Evolutionary conservation across 2,888 invertebrate genomes (phyloP).

Genomic region (Myathropa florea): DNA sequence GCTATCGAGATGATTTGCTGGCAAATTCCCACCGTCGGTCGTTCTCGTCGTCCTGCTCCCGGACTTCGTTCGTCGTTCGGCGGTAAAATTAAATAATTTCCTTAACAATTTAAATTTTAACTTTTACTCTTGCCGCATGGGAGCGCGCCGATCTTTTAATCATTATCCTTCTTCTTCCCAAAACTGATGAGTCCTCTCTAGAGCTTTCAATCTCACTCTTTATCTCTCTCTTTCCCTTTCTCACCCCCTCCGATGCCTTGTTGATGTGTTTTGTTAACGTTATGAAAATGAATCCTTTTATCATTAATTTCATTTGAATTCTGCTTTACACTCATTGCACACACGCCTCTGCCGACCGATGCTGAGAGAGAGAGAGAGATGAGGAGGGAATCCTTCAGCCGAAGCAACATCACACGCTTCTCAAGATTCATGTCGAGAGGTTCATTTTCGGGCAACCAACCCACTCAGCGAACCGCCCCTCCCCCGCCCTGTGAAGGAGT

Average conservation of each 20-base stretch:
- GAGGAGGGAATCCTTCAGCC: slow-evolving; percentile 25
- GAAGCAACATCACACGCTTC: slow-evolving; percentile 9
- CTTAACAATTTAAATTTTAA: slow-evolving; percentile 60
- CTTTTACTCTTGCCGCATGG: slow-evolving; percentile 57
- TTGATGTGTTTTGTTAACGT: slow-evolving; percentile 30
- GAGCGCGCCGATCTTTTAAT: slow-evolving; percentile 66
- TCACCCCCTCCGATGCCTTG: not conserved
- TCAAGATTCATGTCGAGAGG: slow-evolving; percentile 41
- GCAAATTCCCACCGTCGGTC: not conserved
- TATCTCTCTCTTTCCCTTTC: slow-evolving; percentile 6
- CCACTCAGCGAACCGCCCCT: not conserved
- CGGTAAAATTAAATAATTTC: slow-evolving; percentile 68
- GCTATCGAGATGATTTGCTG: slow-evolving; percentile 29
- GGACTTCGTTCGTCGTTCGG: slow-evolving; percentile 1
- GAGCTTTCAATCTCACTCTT: not conserved
- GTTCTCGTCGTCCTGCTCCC: not conserved
- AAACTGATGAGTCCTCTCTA: not conserved
- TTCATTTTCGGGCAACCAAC: slow-evolving; percentile 23
- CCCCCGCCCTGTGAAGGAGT: no score
- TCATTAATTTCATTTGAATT: slow-evolving; percentile 66
- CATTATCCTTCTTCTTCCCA: slow-evolving; percentile 20
- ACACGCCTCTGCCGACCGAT: not conserved
- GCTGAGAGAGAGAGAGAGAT: no score
- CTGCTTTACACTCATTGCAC: slow-evolving; percentile 21
- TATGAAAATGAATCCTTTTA: slow-evolving; percentile 65